Evolutionary conservation across 2,888 invertebrate genomes (phyloP), one percentile per base, ranked within the genome.

Genomic region (Chironomus tentans): DNA sequence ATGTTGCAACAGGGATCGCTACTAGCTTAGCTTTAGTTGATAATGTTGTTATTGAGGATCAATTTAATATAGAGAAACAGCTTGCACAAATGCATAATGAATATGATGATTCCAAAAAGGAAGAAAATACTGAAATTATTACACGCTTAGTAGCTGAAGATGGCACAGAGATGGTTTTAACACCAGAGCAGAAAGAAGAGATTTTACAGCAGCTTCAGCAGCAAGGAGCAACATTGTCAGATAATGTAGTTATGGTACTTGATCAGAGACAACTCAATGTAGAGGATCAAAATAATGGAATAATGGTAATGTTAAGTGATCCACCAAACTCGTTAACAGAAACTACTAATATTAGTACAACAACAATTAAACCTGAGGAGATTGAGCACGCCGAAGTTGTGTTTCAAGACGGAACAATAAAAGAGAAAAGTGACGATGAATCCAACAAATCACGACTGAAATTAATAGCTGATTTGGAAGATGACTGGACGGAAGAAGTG

Each of bases 1-100:
- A 86, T 78, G 87, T 88, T 0, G 86, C 87, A 0, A 85, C 86
- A 65, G 87, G 87, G 0, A 86, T 89, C 77, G 87, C 87, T 0
- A 85, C 88, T 0, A 87, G 88, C 76, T 81, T 88, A 7, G 85
- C 86, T 22, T 82, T 88, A 71, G 86, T 85, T n/a, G 85, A 85
- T 79, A 82, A 85, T n/a, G 85, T 38, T 38, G 7, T 10, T 38
- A 38, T 78, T 10, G 73, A 78, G 13, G 75, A 78, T 21, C 73
- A 77, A 56, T 76, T 78, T 21, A 74, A 78, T 72, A 77, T 78
- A 6, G 79, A 79, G 77, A 70, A 78, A 7, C 77, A 78, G 24
- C 50, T 77, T 70, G 78, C 78, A 21, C 76, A 78, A 68, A 76
- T 77, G 2, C 78, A 79, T 38, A 77, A 71, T 24, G 77, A 78